Evolutionary conservation across 2,888 invertebrate species (phyloP).

Genomic region (Flabesymbios commensalis): DNA sequence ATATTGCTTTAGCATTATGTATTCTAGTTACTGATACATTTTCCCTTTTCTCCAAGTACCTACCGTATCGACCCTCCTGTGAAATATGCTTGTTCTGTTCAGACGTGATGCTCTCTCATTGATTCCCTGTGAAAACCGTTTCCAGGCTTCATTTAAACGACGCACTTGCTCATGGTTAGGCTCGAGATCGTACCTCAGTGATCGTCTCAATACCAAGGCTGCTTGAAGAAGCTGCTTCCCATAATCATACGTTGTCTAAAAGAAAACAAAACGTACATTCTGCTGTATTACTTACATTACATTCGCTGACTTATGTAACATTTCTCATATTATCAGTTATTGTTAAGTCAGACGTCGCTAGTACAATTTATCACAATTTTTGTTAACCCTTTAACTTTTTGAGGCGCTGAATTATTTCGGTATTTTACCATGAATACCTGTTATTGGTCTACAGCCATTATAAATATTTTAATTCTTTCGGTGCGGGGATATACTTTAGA

Average conservation of each 20-base stretch:
- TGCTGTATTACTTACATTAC: neutral
- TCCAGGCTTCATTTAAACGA: constrained; percentile 72
- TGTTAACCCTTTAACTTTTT: no score
- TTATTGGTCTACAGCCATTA: no score
- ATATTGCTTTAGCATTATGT: no score
- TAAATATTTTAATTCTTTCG: no score
- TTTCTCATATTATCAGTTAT: neutral
- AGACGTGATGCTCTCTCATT: constrained; percentile 78
- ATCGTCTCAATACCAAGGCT: constrained; percentile 73
- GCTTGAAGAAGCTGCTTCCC: constrained; percentile 79
- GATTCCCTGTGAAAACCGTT: constrained; percentile 71
- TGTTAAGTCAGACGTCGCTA: no score
- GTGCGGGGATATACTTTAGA: no score
- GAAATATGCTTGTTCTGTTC: constrained; percentile 76
- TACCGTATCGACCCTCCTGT: constrained; percentile 66
- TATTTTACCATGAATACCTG: no score
- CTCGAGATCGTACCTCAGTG: constrained; percentile 68
- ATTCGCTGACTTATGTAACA: neutral
- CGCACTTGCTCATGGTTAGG: constrained; percentile 67
- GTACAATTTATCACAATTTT: no score
- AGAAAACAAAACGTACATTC: constrained; percentile 2
- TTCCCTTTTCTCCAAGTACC: no score
- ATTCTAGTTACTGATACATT: no score
- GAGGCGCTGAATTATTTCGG: no score
- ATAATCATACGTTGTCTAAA: constrained; percentile 78